These are phyloP conservation scores for Narcine bancroftii DNA, from an alignment of 2,113 vertebrate species.

Conservation along the genomic window DNA sequence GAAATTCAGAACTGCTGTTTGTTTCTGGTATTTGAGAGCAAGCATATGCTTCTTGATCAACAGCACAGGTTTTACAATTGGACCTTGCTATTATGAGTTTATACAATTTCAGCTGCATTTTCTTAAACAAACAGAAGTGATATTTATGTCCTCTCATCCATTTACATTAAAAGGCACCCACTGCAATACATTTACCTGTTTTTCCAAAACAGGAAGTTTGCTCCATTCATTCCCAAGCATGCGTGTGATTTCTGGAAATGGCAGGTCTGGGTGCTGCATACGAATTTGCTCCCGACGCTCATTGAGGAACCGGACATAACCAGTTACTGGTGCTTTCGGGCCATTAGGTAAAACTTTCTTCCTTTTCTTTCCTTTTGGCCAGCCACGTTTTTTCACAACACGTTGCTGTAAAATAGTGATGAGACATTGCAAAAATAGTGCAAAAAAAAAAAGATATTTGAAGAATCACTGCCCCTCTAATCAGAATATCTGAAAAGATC, in stretches of 20 bases:
- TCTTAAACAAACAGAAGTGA: not conserved
- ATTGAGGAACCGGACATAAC: slow-evolving; percentile 89
- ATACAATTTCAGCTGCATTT: not conserved
- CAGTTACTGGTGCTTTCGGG: slow-evolving; percentile 90
- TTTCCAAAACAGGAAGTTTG: slow-evolving; percentile 74
- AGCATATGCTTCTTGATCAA: not conserved
- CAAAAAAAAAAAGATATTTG: not conserved
- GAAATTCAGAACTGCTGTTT: not conserved
- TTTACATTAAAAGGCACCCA: not conserved
- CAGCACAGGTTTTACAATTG: not conserved
- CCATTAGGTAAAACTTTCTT: slow-evolving; percentile 95
- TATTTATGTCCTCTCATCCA: not conserved
- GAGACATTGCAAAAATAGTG: not conserved
- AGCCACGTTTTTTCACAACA: slow-evolving; percentile 83
- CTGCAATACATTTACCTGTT: slow-evolving; percentile 58
- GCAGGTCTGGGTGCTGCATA: slow-evolving; percentile 78
- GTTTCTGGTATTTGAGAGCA: not conserved
- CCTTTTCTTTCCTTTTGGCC: slow-evolving; percentile 96
- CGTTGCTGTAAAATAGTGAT: not conserved
- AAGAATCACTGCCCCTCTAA: not conserved
- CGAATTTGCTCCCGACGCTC: slow-evolving; percentile 87
- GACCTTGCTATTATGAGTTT: not conserved
- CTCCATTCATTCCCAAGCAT: slow-evolving; percentile 93
- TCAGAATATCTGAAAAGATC: not conserved
- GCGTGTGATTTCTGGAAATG: slow-evolving; percentile 95